phyloP scores from a whole-genome alignment of 2,888 invertebrate genomes.

The Eurois occulta region DNA sequence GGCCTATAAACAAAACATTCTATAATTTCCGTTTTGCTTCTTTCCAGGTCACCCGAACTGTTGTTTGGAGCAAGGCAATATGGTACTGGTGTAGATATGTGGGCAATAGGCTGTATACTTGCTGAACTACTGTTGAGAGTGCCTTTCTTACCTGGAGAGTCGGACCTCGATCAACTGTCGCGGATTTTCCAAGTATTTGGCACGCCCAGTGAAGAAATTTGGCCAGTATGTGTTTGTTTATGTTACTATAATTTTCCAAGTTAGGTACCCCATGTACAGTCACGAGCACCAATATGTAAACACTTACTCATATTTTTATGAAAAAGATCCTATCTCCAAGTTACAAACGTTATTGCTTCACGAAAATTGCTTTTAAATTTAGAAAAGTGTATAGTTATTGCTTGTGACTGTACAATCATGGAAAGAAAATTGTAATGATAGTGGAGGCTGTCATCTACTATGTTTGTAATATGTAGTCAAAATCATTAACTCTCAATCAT shows the following conservation, averaged over 20 bases:
- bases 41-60: conserved; percentile 95
- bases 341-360: too few relatives aligned
- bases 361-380: too few relatives aligned
- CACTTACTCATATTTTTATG: too few relatives aligned
- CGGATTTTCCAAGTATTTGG: conserved; percentile 99
- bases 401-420: too few relatives aligned
- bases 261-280: not conserved
- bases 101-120: conserved; percentile 99
- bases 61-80: conserved; percentile 98
- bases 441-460: too few relatives aligned
- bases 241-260: not conserved
- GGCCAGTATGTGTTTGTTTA: conserved; percentile 93
- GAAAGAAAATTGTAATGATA: too few relatives aligned
- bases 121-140: conserved; percentile 97
- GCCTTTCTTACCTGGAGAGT: conserved; percentile 98
- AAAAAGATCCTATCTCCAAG: too few relatives aligned
- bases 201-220: conserved; percentile 97
- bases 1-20: not conserved
- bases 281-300: too few relatives aligned
- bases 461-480: too few relatives aligned
- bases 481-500: too few relatives aligned
- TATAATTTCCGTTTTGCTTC: not conserved
- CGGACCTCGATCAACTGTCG: conserved; percentile 98
- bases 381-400: too few relatives aligned
- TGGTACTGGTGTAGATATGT: conserved; percentile 99